Evolutionary conservation across 1,140 invertebrate genomes (phyloP), one percentile per base, ranked within the genome.

Genomic region (Leptestheria dahalacensis): DNA sequence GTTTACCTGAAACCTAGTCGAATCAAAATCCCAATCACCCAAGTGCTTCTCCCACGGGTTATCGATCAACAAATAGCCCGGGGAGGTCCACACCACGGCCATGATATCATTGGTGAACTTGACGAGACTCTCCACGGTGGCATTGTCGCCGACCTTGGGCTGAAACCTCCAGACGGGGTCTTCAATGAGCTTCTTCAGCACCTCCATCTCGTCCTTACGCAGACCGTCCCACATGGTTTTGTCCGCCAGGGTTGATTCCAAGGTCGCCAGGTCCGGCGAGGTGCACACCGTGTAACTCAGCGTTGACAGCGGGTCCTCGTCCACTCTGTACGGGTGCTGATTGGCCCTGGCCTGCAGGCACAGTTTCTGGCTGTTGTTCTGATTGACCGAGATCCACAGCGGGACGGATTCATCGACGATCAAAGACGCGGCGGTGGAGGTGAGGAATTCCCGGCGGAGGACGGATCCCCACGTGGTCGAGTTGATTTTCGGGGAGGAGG

Each of bases 271-370:
- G 62, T 90, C 86, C 59, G 77, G 74, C 0, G 83, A 82, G 0
- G 84, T 85, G 65, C 90, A 93, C 41, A 93, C 84, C 33, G 87
- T 86, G 64, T 93, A 93, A 59, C 85, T 87, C 60, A 93, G 70
- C 61, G 83, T 77, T 0, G 86, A 81, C 24, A 76, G 65, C 2
- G 75, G 70, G 0, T 41, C 15, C 12, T 15, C 63, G 4, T 76
- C 78, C 66, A 85, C 85, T 0, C 83, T 81, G 64, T 80, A 88
- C 0, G 84, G 84, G 68, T 90, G 87, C 20, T 82, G 78, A 63
- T 88, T 84, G 63, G 83, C 79, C 66, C 80, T 78, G 0, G 86
- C 84, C 67, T 82, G 79, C 0, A 90, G 67, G 63, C 86, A 91
- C 51, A 91, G 79, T 66, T 83, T 76, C 15, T 66, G 26, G 29